These are phyloP conservation scores for Caenorhabditis briggsae DNA, from an alignment of 1,140 invertebrate species.

Conservation along the genomic window DNA sequence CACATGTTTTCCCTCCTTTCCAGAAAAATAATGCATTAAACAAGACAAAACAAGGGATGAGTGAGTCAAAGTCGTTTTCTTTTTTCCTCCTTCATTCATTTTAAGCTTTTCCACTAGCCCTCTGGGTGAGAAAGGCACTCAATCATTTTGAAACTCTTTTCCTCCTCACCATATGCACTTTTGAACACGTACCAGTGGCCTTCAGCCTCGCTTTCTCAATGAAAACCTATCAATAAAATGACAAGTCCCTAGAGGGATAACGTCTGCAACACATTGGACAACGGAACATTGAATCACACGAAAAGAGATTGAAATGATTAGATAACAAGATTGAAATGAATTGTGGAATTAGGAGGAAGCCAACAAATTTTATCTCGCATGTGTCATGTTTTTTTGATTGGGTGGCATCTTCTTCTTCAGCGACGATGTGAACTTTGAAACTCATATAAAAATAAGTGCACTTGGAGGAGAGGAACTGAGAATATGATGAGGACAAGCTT, in stretches of 20 bases:
- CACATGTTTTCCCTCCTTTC: too few species aligned
- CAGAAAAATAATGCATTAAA: conserved; percentile 8
- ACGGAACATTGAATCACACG: conserved; percentile 31
- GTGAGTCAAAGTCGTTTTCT: not conserved
- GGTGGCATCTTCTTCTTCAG: not conserved
- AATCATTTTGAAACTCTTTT: conserved; percentile 56
- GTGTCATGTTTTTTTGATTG: conserved; percentile 32
- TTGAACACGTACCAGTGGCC: conserved; percentile 2
- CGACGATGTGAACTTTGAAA: conserved; percentile 12
- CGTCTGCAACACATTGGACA: conserved; percentile 13
- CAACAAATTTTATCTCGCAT: not conserved
- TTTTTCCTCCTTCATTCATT: not conserved
- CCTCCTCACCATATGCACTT: conserved; percentile 37
- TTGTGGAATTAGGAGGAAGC: not conserved
- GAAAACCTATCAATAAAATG: conserved; percentile 53
- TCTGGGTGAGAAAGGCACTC: conserved; percentile 41
- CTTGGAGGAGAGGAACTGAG: conserved; percentile 7
- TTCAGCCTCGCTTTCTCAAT: conserved; percentile 35
- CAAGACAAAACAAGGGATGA: conserved; percentile 21
- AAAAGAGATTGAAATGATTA: conserved; percentile 41
- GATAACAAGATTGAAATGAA: not conserved
- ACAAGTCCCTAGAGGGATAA: conserved; percentile 39
- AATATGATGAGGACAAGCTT: not conserved
- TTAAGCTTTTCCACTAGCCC: conserved; percentile 46
- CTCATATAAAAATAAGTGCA: conserved; percentile 38